phyloP scores from a whole-genome alignment of 2,888 invertebrate species.

The Zaprionus lineosus region DNA sequence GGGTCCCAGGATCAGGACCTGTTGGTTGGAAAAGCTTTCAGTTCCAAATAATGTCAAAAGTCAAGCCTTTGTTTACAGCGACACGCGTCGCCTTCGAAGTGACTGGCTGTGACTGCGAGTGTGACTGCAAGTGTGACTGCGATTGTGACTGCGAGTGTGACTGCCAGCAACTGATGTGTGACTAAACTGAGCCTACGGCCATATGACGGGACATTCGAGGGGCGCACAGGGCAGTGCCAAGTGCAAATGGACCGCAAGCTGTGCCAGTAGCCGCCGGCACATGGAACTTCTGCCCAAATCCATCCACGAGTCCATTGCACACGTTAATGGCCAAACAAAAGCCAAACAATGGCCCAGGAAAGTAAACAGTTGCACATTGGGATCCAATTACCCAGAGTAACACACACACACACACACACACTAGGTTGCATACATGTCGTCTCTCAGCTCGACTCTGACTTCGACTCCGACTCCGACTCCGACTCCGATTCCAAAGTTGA shows the following conservation, averaged over 20 bases:
- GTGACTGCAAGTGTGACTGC: constrained; percentile 10
- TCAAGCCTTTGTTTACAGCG: constrained; percentile 65
- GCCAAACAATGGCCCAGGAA: constrained; percentile 37
- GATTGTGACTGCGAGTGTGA: constrained; percentile 5
- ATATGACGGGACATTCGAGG: constrained; percentile 14
- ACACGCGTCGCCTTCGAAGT: constrained; percentile 29
- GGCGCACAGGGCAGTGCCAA: not conserved
- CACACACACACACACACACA: not conserved
- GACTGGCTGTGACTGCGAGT: constrained; percentile 12
- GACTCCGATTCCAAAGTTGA: constrained; percentile 28
- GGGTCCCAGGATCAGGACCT: no score
- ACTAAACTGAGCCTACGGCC: constrained; percentile 65
- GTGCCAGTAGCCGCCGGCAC: constrained; percentile 48
- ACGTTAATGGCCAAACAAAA: constrained; percentile 52
- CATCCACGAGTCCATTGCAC: constrained; percentile 45
- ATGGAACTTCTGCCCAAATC: constrained; percentile 30
- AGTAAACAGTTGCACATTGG: constrained; percentile 74
- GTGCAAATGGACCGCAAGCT: constrained; percentile 61
- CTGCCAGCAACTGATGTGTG: constrained; percentile 59
- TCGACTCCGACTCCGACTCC: constrained; percentile 16
- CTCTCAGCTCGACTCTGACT: constrained; percentile 2
- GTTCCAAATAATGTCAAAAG: constrained; percentile 41
- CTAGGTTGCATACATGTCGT: no score
- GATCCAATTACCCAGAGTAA: constrained; percentile 64
- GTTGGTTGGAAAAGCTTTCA: not conserved